Base-by-base conservation (phyloP, 2,888 invertebrate genomes). In the Byasa hedistus region DNA sequence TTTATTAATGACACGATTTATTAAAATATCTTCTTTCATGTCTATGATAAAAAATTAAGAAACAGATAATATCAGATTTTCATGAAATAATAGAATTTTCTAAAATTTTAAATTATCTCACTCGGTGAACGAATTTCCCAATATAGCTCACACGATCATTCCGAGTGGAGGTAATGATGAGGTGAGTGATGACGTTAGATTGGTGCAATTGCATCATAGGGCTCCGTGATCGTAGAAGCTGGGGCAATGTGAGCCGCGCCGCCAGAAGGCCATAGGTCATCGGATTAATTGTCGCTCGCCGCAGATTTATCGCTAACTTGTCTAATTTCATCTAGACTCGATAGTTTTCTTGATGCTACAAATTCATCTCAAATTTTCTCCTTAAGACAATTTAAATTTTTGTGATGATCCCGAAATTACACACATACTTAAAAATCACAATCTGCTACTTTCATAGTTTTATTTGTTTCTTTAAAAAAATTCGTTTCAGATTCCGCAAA, bases 151-250 rank as follows among this genome's bases (percentile, higher is more conserved):
- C 56, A 60, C 60, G 48, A 64, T 57, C 57, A 67, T 61, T 57
- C 23, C 51, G 52, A 56, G 36, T 55, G 63, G 51, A 21, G 32
- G 24, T 56, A 51, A 62, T 22, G 67, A 67, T 67, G 67, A 64
- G 63, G 59, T 65, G 56, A 55, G 36, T 39, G 64, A 65, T 65
- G 59, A 56, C 58, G 55, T 51, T 19, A 58, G 63, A 24, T 44
- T 48, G 21, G 27, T 24, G 36, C 63, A 56, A 56, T 67, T 67
- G 64, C 67, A 39, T 67, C 60, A 67, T 64, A 56, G 39, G 59
- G 56, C 59, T 61, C 17, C 56, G 64, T 27, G 66, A 65, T 57
- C 59, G 63, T 48, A 61, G 65, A 65, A 61, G 64, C 64, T 39
- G 64, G 54, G 58, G 65, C 61, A 56, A 64, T 51, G 36, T 19